Base-by-base conservation (phyloP, 2,888 invertebrate genomes). In the Eupeodes luniger region DNA sequence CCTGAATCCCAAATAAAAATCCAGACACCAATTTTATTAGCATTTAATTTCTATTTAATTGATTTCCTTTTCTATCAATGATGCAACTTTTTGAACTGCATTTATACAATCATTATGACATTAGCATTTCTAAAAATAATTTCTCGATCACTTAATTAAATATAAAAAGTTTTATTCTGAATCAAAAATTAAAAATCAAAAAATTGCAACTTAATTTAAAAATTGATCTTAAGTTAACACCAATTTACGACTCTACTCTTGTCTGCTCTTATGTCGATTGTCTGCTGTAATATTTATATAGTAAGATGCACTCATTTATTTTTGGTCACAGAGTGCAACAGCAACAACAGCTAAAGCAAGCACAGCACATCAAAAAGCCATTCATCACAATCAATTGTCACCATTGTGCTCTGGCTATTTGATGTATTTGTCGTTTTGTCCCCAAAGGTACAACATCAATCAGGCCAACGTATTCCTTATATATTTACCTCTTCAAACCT, bases 301-400 rank as follows among this genome's bases (percentile, higher is more conserved):
- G 49, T 49, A 14, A 49, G 66, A 66, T 66, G 66, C 66, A 66
- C n/a, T 66, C 66, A 66, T 66, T 66, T 66, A 49, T 49, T 66
- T 27, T 27, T 66, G 49, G 47, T 59, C 44, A 40, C 57, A 40
- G 10, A 40, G 55, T 72, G 16, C 77, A 55, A 57, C 57, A 70
- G 19, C 19, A 19, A 19, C 19, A 19, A 1, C 19, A 19, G 19
- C 19, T 1, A 19, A 19, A 19, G 19, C 19, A 19, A 19, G 19
- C 19, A 19, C 19, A 19, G 70, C 66, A 74, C 81, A 85, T 67
- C 77, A 77, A 77, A 85, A 81, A 85, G 49, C 69, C 77, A 78
- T 82, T 75, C 78, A 82, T 86, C 85, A 75, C 62, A 74, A 86
- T 86, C 82, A 82, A 82, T 75, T 78, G 77, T 78, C 85, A 67